These are phyloP conservation scores for Aratinga solstitialis DNA, from an alignment of 2,797 vertebrate genomes.

Conservation along the genomic window DNA sequence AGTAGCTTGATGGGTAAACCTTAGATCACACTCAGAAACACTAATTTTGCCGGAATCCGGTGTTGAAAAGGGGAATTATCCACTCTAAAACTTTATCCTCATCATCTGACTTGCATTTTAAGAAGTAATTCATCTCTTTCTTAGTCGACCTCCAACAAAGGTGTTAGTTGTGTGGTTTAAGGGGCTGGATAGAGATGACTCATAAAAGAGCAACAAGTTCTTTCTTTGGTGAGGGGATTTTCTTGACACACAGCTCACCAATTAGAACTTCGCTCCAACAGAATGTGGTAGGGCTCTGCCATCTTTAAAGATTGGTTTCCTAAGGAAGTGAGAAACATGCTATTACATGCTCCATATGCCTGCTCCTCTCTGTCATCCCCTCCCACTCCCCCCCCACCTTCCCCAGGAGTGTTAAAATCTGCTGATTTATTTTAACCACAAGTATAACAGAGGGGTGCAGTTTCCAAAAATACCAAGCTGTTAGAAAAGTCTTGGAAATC, in stretches of 20 bases:
- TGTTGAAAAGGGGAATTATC: constrained; percentile 69
- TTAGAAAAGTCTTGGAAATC: constrained; percentile 28
- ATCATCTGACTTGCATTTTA: constrained; percentile 57
- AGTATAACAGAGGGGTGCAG: background rate
- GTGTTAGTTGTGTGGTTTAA: constrained; percentile 34
- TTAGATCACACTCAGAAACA: constrained; percentile 57
- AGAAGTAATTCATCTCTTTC: constrained; percentile 17
- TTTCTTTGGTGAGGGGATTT: constrained; percentile 12
- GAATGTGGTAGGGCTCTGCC: constrained; percentile 42
- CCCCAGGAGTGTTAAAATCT: constrained; percentile 19
- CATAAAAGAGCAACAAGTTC: constrained; percentile 17
- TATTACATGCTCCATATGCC: constrained; percentile 1
- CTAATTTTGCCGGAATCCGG: constrained; percentile 63
- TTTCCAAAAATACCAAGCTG: constrained; percentile 37
- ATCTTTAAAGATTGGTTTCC: constrained; percentile 6
- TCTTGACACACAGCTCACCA: constrained; percentile 27
- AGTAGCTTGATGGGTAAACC: constrained; percentile 52
- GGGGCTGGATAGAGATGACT: constrained; percentile 8
- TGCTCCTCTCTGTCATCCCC: background rate
- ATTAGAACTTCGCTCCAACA: background rate
- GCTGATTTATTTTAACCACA: constrained; percentile 59
- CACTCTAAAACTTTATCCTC: constrained; percentile 51
- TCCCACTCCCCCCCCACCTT: fast-evolving
- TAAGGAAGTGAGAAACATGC: constrained; percentile 17
- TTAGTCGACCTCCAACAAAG: constrained; percentile 51